Evolutionary conservation across 2,888 invertebrate genomes (phyloP), one percentile per base, ranked within the genome.

Genomic region (Pollenia angustigena): DNA sequence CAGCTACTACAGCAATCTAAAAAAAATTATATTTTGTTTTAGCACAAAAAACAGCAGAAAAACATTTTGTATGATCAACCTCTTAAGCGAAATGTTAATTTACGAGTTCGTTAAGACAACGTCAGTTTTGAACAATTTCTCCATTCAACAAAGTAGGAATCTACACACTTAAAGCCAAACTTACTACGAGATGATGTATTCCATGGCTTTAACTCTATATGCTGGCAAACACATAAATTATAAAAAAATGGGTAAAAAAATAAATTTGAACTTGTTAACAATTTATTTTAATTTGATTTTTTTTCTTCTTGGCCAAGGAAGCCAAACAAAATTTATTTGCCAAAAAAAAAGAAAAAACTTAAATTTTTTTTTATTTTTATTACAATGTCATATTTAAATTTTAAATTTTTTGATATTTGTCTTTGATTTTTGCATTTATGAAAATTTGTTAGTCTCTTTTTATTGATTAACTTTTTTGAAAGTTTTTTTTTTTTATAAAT

Each of bases 161-260:
- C 16, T 40, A 54, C 23, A 76, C 52, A 52, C 16, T 32, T 32
- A 76, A 58, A 58, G 32, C 4, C 56, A 68, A 82, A 79, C 60
- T 69, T 32, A 48, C 44, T 46, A 52, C 32, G 32, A 32, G 18
- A 83, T 81, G 86, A 80, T 80, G 83, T 66, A 83, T 87, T 81
- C 76, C 75, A 60, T 87, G 76, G 83, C 68, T 76, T 76, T 23
- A 74, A 75, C 74, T 54, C 56, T 75, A 18, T 46, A 58, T 16
- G 76, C 62, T 83, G 71, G 40, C 56, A 82, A 87, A 81, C 71
- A 66, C 76, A 86, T 82, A 83, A 83, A 87, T 87, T 74, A 76
- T 44, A 48, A 18, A 32, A 32, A 56, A 16, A 62, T 50, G 18
- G 18, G 46, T n/a, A 18, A 9, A 44, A 46, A 71, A 14, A 18